These are phyloP conservation scores for Egretta garzetta DNA, from an alignment of 2,113 vertebrate species.

Conservation along the genomic window DNA sequence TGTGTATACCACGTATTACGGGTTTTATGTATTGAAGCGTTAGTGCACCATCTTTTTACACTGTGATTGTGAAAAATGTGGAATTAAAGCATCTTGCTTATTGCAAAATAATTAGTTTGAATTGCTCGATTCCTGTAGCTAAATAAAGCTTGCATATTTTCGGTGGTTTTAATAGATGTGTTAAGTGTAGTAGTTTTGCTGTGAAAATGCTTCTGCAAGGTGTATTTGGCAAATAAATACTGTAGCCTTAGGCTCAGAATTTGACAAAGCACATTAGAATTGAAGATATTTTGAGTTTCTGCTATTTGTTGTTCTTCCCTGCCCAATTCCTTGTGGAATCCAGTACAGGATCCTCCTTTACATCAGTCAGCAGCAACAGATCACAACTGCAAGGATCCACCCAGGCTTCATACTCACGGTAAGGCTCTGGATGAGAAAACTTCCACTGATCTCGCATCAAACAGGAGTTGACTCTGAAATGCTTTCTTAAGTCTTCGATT, in stretches of 20 bases:
- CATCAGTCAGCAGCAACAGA: constrained; percentile 90
- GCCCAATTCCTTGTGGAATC: constrained; percentile 54
- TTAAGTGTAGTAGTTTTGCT: not conserved
- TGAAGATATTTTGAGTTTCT: not conserved
- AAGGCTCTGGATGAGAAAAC: constrained; percentile 38
- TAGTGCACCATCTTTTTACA: not conserved
- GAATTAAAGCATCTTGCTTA: not conserved
- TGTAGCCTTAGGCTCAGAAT: not conserved
- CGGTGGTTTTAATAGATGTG: not conserved
- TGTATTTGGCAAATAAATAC: not conserved
- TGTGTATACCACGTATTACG: not conserved
- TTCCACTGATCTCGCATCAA: not conserved
- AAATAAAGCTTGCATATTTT: not conserved
- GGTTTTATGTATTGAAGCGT: not conserved
- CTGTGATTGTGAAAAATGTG: not conserved
- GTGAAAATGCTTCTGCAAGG: not conserved
- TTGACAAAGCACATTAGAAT: not conserved
- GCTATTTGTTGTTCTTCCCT: constrained; percentile 4
- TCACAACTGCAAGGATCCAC: constrained; percentile 86
- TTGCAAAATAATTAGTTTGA: not conserved
- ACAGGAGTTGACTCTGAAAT: not conserved
- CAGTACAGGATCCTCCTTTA: constrained; percentile 96
- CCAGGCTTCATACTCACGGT: constrained; percentile 88
- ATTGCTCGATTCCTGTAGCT: not conserved
- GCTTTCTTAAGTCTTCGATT: not conserved